Conservation (phyloP, 1,140 invertebrate genomes). For the Ceratoteleas bidentatus region DNA sequence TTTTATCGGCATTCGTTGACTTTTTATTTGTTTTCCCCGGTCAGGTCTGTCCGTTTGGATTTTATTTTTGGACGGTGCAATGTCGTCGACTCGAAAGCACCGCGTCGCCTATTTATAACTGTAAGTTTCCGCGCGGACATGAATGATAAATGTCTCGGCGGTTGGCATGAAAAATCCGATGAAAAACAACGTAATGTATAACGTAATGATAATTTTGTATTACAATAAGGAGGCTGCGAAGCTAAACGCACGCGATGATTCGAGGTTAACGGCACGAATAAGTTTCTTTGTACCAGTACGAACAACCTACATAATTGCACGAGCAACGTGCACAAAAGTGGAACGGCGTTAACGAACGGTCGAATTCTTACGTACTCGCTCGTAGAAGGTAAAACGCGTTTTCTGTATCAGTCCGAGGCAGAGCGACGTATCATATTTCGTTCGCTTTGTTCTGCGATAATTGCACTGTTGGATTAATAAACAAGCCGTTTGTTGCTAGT, state of each 20-base stretch:
- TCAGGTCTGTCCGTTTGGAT: conserved; percentile 1
- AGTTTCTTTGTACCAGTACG: conserved; percentile 67
- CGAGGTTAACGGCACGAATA: conserved; percentile 68
- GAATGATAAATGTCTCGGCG: conserved; percentile 33
- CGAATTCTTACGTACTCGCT: conserved; percentile 64
- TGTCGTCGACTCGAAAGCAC: not conserved
- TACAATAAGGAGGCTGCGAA: conserved; percentile 66
- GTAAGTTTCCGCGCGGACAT: conserved; percentile 35
- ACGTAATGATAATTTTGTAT: conserved; percentile 62
- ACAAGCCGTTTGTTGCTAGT: not conserved
- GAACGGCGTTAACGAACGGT: conserved; percentile 74
- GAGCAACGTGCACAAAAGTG: conserved; percentile 72
- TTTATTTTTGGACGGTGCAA: not conserved
- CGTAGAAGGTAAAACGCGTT: conserved; percentile 40
- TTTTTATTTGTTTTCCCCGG: too few relatives aligned
- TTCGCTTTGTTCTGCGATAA: too few relatives aligned
- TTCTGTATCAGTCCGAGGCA: conserved; percentile 13
- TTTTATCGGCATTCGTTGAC: too few relatives aligned
- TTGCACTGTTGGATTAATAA: not conserved
- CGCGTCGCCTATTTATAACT: conserved; percentile 10
- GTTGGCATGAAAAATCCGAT: conserved; percentile 29
- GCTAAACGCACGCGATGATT: conserved; percentile 67
- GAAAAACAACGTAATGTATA: conserved; percentile 61
- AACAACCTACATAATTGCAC: conserved; percentile 77
- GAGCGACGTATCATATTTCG: conserved; percentile 13